Evolutionary conservation across 2,797 vertebrate genomes (phyloP).

Genomic region (Tamandua tetradactyla): DNA sequence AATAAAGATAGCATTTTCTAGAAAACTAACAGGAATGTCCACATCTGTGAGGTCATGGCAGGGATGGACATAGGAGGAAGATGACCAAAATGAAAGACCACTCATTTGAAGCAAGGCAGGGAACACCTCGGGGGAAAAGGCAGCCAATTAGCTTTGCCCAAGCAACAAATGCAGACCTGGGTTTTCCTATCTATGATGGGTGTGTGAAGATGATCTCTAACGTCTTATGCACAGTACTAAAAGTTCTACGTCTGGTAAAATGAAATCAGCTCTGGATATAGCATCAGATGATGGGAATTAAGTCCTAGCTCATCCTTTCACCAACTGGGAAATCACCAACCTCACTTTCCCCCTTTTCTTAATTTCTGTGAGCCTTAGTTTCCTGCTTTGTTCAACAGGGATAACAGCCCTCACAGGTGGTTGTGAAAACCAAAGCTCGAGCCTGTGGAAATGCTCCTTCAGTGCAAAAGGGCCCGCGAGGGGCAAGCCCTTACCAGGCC

Average conservation of each 20-base stretch:
- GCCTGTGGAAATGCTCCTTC: not conserved
- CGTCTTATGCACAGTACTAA: not conserved
- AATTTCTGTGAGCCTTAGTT: constrained; percentile 23
- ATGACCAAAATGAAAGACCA: not conserved
- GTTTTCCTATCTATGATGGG: not conserved
- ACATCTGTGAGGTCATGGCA: not conserved
- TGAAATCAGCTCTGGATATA: not conserved
- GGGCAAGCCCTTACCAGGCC: not conserved
- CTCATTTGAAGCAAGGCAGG: not conserved
- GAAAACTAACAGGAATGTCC: not conserved
- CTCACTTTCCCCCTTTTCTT: not conserved
- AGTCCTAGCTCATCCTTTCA: not conserved
- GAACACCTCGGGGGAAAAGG: not conserved
- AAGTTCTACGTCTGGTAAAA: not conserved
- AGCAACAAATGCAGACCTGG: not conserved
- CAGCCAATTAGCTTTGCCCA: not conserved
- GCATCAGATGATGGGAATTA: not conserved
- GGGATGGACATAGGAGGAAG: not conserved
- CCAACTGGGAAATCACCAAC: not conserved
- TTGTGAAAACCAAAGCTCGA: not conserved
- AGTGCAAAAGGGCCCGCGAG: not conserved
- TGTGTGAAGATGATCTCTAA: not conserved
- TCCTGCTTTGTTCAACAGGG: not conserved
- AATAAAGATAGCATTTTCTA: not conserved
- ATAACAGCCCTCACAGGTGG: not conserved